phyloP scores from a whole-genome alignment of 2,113 vertebrate genomes.

The Lepidothrix coronata region DNA sequence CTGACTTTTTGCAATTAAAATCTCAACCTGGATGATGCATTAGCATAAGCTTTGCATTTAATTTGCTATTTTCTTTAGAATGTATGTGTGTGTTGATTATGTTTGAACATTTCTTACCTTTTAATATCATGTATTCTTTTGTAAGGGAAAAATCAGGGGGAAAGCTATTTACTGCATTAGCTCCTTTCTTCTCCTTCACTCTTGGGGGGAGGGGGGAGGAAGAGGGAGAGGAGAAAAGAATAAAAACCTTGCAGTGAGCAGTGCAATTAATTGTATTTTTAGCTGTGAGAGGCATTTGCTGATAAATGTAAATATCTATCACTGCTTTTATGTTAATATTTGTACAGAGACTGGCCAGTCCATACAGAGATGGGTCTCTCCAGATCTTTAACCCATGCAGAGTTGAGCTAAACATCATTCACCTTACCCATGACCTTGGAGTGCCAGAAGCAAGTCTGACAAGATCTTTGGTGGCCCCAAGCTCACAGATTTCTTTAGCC shows the following conservation, averaged over 20 bases:
- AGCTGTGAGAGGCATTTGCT: slow-evolving; percentile 24
- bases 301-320: background rate
- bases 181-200: background rate
- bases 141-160: slow-evolving; percentile 36
- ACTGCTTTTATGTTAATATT: background rate
- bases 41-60: slow-evolving; percentile 71
- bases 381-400: background rate
- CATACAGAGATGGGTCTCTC: background rate
- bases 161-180: slow-evolving; percentile 28
- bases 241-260: background rate
- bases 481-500: background rate
- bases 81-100: slow-evolving; percentile 55
- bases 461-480: background rate
- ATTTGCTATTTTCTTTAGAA: slow-evolving; percentile 63
- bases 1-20: slow-evolving; percentile 73
- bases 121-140: slow-evolving; percentile 64
- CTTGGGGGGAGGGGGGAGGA: rapidly evolving
- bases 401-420: background rate
- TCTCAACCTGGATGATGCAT: slow-evolving; percentile 67
- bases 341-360: background rate
- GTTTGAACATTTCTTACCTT: slow-evolving; percentile 60
- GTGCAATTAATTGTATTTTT: slow-evolving; percentile 38
- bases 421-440: background rate
- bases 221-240: background rate
- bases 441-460: background rate